Conservation (phyloP, 2,113 vertebrate species). For the Chaenogobius annularis region DNA sequence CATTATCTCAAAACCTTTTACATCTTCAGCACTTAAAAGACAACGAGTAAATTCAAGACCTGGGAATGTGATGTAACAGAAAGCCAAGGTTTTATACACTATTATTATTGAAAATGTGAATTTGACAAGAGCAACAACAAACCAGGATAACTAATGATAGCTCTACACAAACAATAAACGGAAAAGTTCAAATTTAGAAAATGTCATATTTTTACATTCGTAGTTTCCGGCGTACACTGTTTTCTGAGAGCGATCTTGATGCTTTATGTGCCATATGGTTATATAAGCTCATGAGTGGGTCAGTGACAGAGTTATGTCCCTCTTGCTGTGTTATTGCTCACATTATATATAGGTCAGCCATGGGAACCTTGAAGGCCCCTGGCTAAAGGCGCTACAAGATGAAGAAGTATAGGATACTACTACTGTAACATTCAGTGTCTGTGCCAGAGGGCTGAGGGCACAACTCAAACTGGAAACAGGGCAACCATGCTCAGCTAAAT, state of each 20-base stretch:
- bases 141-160: not conserved
- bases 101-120: no score
- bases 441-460: constrained; percentile 60
- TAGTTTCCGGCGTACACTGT: not conserved
- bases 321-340: not conserved
- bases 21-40: not conserved
- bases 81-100: not conserved
- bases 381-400: constrained; percentile 9
- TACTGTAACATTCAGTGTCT: constrained; percentile 25
- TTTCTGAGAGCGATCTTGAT: not conserved
- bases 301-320: constrained; percentile 17
- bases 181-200: no score
- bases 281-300: constrained; percentile 14
- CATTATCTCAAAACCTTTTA: not conserved
- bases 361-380: constrained; percentile 31
- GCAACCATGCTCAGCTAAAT: constrained; percentile 71
- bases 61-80: not conserved
- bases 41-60: not conserved
- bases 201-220: no score
- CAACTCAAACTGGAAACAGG: constrained; percentile 54
- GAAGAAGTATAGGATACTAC: constrained; percentile 10
- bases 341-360: constrained; percentile 47
- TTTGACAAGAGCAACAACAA: not conserved
- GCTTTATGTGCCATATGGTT: constrained; percentile 1
- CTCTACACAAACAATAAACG: no score